Evolutionary conservation across 2,797 vertebrate genomes (phyloP), one percentile per base, ranked within the genome.

Genomic region (Propithecus deckenii): DNA sequence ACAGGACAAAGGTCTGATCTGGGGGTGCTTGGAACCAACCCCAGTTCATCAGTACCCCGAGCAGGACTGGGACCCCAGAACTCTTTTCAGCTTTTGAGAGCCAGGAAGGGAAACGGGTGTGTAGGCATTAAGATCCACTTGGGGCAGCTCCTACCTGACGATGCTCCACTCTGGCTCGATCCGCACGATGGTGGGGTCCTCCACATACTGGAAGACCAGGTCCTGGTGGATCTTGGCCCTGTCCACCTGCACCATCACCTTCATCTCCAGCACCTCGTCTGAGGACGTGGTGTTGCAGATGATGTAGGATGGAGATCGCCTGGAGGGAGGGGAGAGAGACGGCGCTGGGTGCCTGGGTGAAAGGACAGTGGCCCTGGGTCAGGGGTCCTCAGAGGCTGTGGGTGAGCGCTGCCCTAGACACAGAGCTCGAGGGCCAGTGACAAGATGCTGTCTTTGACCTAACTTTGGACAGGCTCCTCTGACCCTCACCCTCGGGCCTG

Each of bases 81-180:
- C 20, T 41, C 22, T 72, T 59, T 46, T 78, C 20, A 48, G 20
- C 28, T 71, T 43, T 38, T 22, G 67, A 91, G 90, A 79, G 22
- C 9, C 1, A 0, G 32, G 72, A 23, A 48, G 71, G 74, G 55
- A 74, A 57, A 50, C 2, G 78, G 72, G 63, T 1, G 0, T 35
- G 30, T 57, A 10, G 22, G 15, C 41, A 55, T 23, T 59, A 28
- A 25, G 28, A 14, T 35, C n/a, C 14, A 2, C 13, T 9, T 5
- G 8, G 32, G 25, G 76, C 38, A 23, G 4, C 25, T 2, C 95
- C 57, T 98, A 99, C 99, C 99, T 99, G 98, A 99, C 99, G 78
- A 99, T 99, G 98, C 99, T 99, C 99, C 99, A 99, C 96, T 99
- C 99, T 0, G 99, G 99, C 97, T 99, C 99, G 0, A 99, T 99